Evolutionary conservation across 1,140 invertebrate genomes (phyloP).

Genomic region (Anagrus nilaparvatae): DNA sequence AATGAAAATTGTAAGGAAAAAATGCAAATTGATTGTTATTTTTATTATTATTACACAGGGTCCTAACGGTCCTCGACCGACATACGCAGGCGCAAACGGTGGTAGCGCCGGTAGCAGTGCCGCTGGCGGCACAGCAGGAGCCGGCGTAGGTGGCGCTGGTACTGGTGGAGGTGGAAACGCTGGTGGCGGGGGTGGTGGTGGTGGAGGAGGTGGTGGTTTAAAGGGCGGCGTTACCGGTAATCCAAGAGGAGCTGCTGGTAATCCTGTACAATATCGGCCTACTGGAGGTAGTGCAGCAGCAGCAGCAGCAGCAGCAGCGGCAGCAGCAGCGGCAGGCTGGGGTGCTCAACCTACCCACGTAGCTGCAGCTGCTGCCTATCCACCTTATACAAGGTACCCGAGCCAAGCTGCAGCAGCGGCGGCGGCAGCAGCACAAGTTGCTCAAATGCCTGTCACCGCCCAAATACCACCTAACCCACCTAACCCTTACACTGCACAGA

Average conservation of each 20-base stretch:
- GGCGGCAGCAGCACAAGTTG: slow-evolving; percentile 26
- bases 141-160: slow-evolving; percentile 18
- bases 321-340: slow-evolving; percentile 29
- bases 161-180: slow-evolving; percentile 14
- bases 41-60: slow-evolving; percentile 25
- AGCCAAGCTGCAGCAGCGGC: slow-evolving; percentile 26
- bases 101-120: slow-evolving; percentile 34
- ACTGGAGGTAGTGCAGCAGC: slow-evolving; percentile 24
- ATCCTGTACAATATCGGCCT: slow-evolving; percentile 37
- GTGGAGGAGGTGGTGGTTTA: slow-evolving; percentile 27
- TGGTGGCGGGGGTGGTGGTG: slow-evolving; percentile 17
- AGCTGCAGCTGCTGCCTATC: slow-evolving; percentile 32
- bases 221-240: slow-evolving; percentile 31
- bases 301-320: slow-evolving; percentile 19
- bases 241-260: slow-evolving; percentile 35
- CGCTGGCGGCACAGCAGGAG: slow-evolving; percentile 26
- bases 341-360: slow-evolving; percentile 30
- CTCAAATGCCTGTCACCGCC: slow-evolving; percentile 34
- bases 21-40: too few species aligned
- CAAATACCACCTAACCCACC: slow-evolving; percentile 37
- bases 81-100: slow-evolving; percentile 39
- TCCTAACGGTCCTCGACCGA: slow-evolving; percentile 38
- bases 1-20: background rate
- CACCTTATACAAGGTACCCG: slow-evolving; percentile 38
- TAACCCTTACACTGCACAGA: slow-evolving; percentile 38